A percentile compares a stretch with the other conserved stretches of the same genome.
Conservation (phyloP, 2,888 invertebrate genomes). For the Aricia artaxerxes region DNA sequence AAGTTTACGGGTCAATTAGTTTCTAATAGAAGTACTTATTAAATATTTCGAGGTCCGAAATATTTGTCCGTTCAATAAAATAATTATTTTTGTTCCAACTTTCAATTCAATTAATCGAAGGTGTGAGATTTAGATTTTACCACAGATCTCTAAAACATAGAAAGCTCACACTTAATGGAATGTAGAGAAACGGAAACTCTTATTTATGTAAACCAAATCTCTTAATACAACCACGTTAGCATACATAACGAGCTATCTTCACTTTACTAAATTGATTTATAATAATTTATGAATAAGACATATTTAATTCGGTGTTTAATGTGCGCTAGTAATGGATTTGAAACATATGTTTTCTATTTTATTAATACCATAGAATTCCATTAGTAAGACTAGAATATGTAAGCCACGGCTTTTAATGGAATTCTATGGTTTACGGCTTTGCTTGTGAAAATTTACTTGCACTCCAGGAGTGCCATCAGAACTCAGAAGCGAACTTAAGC, state of each 20-base stretch:
- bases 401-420: too few relatives aligned
- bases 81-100: too few relatives aligned
- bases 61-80: too few relatives aligned
- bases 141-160: background rate
- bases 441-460: too few relatives aligned
- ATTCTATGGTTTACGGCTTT: too few relatives aligned
- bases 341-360: conserved; percentile 16
- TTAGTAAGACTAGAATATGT: background rate
- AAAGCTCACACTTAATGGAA: background rate
- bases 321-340: conserved; percentile 20
- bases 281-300: conserved; percentile 23
- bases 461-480: too few relatives aligned
- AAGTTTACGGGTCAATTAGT: too few relatives aligned
- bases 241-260: conserved; percentile 1
- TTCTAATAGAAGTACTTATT: too few relatives aligned
- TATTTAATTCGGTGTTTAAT: conserved; percentile 21
- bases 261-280: conserved; percentile 16
- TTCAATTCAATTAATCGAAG: background rate
- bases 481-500: background rate
- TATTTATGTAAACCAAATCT: background rate
- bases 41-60: too few relatives aligned
- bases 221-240: conserved; percentile 3
- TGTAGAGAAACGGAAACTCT: conserved; percentile 9
- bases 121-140: background rate
- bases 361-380: background rate